Evolutionary conservation across 2,797 vertebrate genomes (phyloP), one percentile per base, ranked within the genome.

Genomic region (Mallotus villosus): DNA sequence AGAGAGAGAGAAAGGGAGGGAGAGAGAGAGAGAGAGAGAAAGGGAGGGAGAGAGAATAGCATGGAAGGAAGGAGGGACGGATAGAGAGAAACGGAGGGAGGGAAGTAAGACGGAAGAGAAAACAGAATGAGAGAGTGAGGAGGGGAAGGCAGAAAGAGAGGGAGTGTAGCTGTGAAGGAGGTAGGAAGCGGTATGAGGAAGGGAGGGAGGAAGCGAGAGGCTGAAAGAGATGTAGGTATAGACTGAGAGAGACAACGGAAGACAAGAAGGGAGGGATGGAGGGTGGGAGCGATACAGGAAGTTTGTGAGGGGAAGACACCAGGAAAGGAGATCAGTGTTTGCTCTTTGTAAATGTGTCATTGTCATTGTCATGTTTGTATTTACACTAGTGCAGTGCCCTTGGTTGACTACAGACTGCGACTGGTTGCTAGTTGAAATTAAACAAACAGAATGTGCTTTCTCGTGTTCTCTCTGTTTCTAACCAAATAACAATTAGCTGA

Each of bases 51-150:
- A 34, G 51, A 41, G 32, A 32, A 24, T 9, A 66, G 55, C 58
- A 61, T 24, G 51, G 34, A 29, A 27, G 77, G 79, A 78, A 55
- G 53, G 74, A 67, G 61, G 70, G 70, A 59, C 65, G 72, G 68
- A 73, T 57, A 66, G 67, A 41, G 57, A 72, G 37, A 57, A 60
- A 29, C 34, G 68, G 3, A 46, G 41, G 41, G 41, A 46, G 37
- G 11, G 11, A 41, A 14, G 41, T 14, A 46, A 46, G 41, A 46
- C 9, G 41, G 9, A 46, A 11, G 11, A 46, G 12, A 46, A 46
- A 46, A 58, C 5, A 24, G 21, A 49, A 60, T 67, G 70, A 60
- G 71, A 19, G 63, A 65, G 49, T 27, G 63, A 9, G 14, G 14
- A 12, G 5, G 29, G 21, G 21, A 1, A 57, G 77, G 37, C 27